These are phyloP conservation scores for Hepsetus odoe DNA, from an alignment of 2,113 vertebrate genomes.

Conservation along the genomic window DNA sequence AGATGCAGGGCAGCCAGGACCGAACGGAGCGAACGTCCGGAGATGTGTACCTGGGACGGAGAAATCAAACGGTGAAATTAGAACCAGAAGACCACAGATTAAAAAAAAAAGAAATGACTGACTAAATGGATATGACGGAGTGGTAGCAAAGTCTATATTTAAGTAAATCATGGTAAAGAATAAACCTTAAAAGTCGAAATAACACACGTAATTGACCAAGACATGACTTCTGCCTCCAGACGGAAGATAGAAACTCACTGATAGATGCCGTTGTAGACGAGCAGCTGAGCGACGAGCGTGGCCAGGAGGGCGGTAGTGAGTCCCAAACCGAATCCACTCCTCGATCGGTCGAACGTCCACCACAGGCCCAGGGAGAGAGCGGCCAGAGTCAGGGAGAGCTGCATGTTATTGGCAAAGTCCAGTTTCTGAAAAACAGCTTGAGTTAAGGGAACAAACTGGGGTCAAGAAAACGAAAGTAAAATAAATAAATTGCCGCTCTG, in stretches of 20 bases:
- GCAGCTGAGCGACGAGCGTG: slow-evolving; percentile 88
- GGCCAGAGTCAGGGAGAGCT: slow-evolving; percentile 92
- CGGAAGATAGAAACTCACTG: slow-evolving; percentile 78
- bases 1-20: slow-evolving; percentile 98
- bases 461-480: neutral
- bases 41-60: slow-evolving; percentile 86
- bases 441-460: slow-evolving; percentile 76
- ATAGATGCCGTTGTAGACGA: slow-evolving; percentile 95
- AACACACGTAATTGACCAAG: no score
- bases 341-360: slow-evolving; percentile 97
- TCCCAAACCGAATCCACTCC: slow-evolving; percentile 91
- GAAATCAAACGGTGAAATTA: neutral
- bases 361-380: slow-evolving; percentile 93
- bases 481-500: no score
- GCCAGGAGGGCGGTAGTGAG: slow-evolving; percentile 91
- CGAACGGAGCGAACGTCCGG: slow-evolving; percentile 96
- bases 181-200: neutral
- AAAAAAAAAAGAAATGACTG: no score
- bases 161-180: no score
- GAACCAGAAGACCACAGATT: no score
- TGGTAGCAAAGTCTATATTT: no score
- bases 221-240: no score
- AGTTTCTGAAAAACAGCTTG: slow-evolving; percentile 83
- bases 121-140: no score
- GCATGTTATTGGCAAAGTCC: slow-evolving; percentile 96